phyloP scores from a whole-genome alignment of 2,888 invertebrate genomes.

The Drosophila subquinaria region DNA sequence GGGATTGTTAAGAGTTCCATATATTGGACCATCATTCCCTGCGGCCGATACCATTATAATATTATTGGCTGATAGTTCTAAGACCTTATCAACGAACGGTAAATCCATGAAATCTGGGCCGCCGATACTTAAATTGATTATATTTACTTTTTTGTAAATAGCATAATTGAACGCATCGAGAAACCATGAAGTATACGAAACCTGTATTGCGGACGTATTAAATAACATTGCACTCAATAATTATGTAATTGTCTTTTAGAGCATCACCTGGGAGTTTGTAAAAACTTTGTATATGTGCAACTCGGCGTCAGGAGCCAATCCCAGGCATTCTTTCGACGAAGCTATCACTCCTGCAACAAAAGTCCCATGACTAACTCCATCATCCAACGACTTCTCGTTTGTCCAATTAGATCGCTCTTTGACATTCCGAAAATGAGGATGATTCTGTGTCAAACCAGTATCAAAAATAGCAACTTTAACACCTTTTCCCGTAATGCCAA shows the following conservation, averaged over 20 bases:
- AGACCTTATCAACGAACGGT: constrained; percentile 96
- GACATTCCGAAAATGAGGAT: constrained; percentile 96
- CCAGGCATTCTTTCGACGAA: constrained; percentile 94
- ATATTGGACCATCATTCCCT: constrained; percentile 98
- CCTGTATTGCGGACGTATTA: constrained; percentile 86
- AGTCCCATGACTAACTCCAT: constrained; percentile 98
- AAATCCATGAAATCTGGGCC: constrained; percentile 99
- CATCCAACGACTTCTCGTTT: constrained; percentile 96
- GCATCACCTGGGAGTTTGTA: constrained; percentile 95
- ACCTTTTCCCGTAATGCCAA: constrained; percentile 94
- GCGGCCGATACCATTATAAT: constrained; percentile 98
- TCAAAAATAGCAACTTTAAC: constrained; percentile 97
- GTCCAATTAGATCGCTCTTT: constrained; percentile 99
- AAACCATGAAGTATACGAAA: constrained; percentile 99
- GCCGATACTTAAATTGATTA: constrained; percentile 97
- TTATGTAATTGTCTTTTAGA: neutral
- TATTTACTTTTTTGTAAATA: constrained; percentile 96
- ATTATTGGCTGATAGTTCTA: constrained; percentile 85
- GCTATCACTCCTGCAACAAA: constrained; percentile 99
- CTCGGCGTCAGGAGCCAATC: constrained; percentile 98
- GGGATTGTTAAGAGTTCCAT: constrained; percentile 98
- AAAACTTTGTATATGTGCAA: constrained; percentile 98
- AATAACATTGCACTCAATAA: neutral
- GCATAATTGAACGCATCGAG: constrained; percentile 99
- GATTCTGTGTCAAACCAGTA: constrained; percentile 95